phyloP scores from a whole-genome alignment of 2,888 invertebrate genomes.

The Tubulanus polymorphus region DNA sequence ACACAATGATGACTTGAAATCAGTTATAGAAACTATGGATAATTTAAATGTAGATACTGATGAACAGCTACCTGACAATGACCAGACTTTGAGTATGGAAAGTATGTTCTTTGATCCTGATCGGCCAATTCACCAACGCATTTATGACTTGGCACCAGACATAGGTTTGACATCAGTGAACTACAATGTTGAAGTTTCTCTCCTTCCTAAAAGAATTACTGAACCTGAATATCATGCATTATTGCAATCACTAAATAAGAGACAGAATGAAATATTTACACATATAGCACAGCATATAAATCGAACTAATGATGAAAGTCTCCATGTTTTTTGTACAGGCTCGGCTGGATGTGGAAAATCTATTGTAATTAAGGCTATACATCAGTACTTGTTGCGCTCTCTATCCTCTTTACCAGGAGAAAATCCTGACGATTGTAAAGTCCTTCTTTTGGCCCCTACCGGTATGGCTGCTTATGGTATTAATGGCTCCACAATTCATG shows the following conservation, averaged over 20 bases:
- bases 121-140: not conserved
- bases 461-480: not conserved
- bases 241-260: constrained; percentile 11
- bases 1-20: too few species aligned
- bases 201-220: not conserved
- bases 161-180: not conserved
- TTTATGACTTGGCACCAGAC: not conserved
- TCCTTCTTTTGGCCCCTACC: not conserved
- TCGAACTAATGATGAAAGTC: not conserved
- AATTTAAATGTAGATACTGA: not conserved
- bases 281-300: not conserved
- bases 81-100: too few species aligned
- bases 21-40: not conserved
- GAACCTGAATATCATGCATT: constrained; percentile 6
- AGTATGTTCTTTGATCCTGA: not conserved
- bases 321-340: constrained; percentile 7
- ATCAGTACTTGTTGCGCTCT: constrained; percentile 2
- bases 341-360: constrained; percentile 21
- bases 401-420: not conserved
- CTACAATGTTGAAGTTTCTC: not conserved
- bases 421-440: not conserved
- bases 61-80: not conserved
- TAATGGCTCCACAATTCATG: constrained; percentile 12
- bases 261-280: constrained; percentile 16
- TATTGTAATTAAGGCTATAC: constrained; percentile 8